Evolutionary conservation across 1,140 invertebrate genomes (phyloP).

Genomic region (Brachystomella parvula): DNA sequence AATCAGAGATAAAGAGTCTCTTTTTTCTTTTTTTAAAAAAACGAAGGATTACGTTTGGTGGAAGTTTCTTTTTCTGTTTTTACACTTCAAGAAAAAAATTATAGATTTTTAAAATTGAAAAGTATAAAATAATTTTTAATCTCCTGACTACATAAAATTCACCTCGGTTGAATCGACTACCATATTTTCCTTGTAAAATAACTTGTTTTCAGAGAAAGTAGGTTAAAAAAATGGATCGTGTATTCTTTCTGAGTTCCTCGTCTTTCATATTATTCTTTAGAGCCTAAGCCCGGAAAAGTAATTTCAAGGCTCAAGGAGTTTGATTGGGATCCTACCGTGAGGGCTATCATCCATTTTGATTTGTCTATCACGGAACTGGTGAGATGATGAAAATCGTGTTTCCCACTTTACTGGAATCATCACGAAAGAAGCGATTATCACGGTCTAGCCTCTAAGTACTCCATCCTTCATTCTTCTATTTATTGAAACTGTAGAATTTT

Average conservation of each 20-base stretch:
- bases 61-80: too few species aligned
- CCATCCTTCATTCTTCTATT: not conserved
- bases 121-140: too few species aligned
- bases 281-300: not conserved
- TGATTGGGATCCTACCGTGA: not conserved
- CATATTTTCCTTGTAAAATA: not conserved
- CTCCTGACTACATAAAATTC: too few species aligned
- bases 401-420: too few species aligned
- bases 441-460: not conserved
- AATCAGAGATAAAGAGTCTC: too few species aligned
- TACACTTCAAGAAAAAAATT: too few species aligned
- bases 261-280: not conserved
- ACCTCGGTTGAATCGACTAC: not conserved
- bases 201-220: not conserved
- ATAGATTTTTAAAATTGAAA: too few species aligned
- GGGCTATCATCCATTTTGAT: not conserved
- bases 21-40: too few species aligned
- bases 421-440: not conserved
- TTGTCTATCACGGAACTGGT: not conserved
- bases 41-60: too few species aligned
- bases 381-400: not conserved
- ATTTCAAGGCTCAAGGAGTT: not conserved
- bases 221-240: not conserved
- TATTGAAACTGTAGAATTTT: not conserved
- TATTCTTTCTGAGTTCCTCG: not conserved